Evolutionary conservation across 2,888 invertebrate species (phyloP).

Genomic region (Archaeoteleia sp.): DNA sequence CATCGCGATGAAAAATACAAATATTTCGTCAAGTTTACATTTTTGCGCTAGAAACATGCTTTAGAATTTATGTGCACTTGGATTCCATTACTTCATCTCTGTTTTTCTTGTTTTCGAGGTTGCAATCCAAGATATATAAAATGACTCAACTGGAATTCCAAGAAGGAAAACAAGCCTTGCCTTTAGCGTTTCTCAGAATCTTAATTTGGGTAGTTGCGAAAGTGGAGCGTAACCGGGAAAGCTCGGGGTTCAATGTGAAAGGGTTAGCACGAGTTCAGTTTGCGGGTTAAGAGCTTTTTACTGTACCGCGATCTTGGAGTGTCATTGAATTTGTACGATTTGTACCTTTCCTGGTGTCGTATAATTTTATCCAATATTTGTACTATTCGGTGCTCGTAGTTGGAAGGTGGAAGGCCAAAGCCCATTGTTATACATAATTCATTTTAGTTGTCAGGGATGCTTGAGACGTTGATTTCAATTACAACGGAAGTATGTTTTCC

Average conservation of each 20-base stretch:
- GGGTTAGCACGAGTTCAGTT: slow-evolving; percentile 25
- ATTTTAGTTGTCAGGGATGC: slow-evolving; percentile 29
- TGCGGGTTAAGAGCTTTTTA: slow-evolving; percentile 43
- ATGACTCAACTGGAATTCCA: slow-evolving; percentile 22
- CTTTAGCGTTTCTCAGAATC: slow-evolving; percentile 30
- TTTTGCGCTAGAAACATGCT: slow-evolving; percentile 8
- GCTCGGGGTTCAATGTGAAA: slow-evolving; percentile 24
- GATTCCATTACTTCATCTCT: slow-evolving; percentile 18
- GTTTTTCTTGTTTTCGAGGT: slow-evolving; percentile 25
- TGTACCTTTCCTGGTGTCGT: slow-evolving; percentile 25
- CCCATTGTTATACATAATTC: slow-evolving; percentile 33
- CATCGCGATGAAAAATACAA: background rate
- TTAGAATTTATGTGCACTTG: slow-evolving; percentile 15
- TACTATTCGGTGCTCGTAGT: background rate
- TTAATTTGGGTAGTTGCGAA: slow-evolving; percentile 37
- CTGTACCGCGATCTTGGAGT: slow-evolving; percentile 27
- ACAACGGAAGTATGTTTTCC: slow-evolving; percentile 43
- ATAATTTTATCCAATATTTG: slow-evolving; percentile 20
- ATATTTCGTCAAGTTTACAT: background rate
- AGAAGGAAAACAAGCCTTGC: slow-evolving; percentile 26
- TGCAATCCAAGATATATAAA: slow-evolving; percentile 17
- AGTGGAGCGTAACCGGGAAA: slow-evolving; percentile 26
- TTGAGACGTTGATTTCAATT: slow-evolving; percentile 44
- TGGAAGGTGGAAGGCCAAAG: background rate
- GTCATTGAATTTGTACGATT: slow-evolving; percentile 41